Evolutionary conservation across 2,797 vertebrate species (phyloP).

Genomic region (Rhinella marina): DNA sequence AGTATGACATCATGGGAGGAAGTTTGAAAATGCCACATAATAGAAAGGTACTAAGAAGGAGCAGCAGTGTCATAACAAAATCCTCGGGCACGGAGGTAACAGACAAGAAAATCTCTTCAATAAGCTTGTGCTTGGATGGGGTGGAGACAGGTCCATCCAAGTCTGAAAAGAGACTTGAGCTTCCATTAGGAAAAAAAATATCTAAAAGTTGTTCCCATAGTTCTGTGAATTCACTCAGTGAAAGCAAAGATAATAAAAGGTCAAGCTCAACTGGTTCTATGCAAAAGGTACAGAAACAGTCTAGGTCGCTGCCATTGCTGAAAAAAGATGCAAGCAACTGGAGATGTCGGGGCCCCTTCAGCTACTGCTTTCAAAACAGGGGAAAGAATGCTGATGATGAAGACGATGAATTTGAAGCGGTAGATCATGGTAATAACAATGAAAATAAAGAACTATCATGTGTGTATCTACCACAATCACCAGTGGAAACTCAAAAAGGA

Average conservation of each 20-base stretch:
- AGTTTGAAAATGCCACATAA: slow-evolving; percentile 82
- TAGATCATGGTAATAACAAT: slow-evolving; percentile 62
- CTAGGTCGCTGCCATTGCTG: slow-evolving; percentile 76
- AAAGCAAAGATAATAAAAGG: slow-evolving; percentile 73
- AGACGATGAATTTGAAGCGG: slow-evolving; percentile 78
- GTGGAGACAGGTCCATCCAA: slow-evolving; percentile 72
- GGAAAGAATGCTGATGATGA: slow-evolving; percentile 73
- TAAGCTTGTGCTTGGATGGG: slow-evolving; percentile 74
- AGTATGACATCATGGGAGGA: slow-evolving; percentile 78
- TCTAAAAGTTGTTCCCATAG: slow-evolving; percentile 87
- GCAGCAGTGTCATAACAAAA: slow-evolving; percentile 80
- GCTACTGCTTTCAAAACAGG: slow-evolving; percentile 86
- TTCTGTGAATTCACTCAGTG: slow-evolving; percentile 76
- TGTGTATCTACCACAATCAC: slow-evolving; percentile 68
- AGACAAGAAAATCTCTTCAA: slow-evolving; percentile 80
- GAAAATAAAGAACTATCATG: slow-evolving; percentile 69
- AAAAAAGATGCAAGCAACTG: slow-evolving; percentile 80
- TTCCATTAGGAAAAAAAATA: slow-evolving; percentile 80
- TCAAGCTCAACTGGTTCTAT: slow-evolving; percentile 69
- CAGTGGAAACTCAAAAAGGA: slow-evolving; percentile 64
- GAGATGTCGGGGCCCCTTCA: slow-evolving; percentile 87
- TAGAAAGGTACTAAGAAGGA: slow-evolving; percentile 81
- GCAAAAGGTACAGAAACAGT: slow-evolving; percentile 84
- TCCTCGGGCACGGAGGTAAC: slow-evolving; percentile 81
- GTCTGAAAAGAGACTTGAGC: slow-evolving; percentile 73